A percentile compares a stretch with the other conserved stretches of the same genome.
These are phyloP conservation scores for Dasysyrphus albostriatus DNA, from an alignment of 2,888 invertebrate genomes.

Conservation along the genomic window DNA sequence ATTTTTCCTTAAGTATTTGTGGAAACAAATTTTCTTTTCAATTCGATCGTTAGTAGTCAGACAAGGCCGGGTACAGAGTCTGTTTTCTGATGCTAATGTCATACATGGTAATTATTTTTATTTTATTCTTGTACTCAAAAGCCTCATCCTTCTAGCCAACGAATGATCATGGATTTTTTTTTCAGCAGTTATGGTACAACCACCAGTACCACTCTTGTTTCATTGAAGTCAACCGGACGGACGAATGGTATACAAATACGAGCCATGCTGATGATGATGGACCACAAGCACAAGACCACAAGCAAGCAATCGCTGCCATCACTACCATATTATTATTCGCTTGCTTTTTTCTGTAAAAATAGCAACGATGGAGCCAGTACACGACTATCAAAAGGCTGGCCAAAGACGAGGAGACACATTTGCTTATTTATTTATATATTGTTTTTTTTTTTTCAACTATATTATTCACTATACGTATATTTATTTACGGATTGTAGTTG, in stretches of 20 bases:
- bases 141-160: conserved; percentile 26
- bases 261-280: conserved; percentile 22
- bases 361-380: conserved; percentile 13
- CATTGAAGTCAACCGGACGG: conserved; percentile 61
- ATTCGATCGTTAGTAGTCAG: conserved; percentile 48
- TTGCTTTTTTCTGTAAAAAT: conserved; percentile 21
- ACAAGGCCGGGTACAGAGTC: conserved; percentile 21
- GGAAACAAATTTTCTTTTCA: conserved; percentile 73
- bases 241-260: neutral
- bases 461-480: conserved; percentile 26
- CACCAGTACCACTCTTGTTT: conserved; percentile 49
- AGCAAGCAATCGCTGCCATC: conserved; percentile 30
- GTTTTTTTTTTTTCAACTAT: neutral
- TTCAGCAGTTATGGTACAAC: conserved; percentile 4
- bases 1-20: conserved; percentile 9
- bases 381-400: conserved; percentile 33
- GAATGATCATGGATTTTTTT: neutral
- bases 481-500: conserved; percentile 21
- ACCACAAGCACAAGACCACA: conserved; percentile 53
- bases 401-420: conserved; percentile 63
- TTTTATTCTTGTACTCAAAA: conserved; percentile 24
- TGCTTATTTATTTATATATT: conserved; percentile 57
- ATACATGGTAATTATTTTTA: conserved; percentile 61
- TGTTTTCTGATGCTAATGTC: conserved; percentile 4
- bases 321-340: conserved; percentile 23